Conservation (phyloP, 2,888 invertebrate species). For the Arge pagana region DNA sequence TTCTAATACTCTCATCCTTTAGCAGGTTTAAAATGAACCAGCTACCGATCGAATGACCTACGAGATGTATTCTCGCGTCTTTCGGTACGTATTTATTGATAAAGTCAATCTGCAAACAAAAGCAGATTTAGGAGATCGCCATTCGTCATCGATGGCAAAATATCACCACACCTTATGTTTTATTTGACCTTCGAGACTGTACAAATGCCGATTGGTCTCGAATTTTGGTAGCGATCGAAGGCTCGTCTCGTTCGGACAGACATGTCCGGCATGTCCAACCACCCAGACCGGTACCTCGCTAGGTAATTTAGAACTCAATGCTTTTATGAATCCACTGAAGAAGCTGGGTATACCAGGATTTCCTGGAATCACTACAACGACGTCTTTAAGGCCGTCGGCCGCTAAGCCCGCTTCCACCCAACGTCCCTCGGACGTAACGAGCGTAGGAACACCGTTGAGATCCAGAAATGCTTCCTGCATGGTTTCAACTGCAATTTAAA, state of each 20-base stretch:
- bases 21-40: constrained; percentile 80
- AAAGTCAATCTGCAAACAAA: constrained; percentile 63
- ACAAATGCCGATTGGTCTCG: constrained; percentile 65
- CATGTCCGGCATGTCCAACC: constrained; percentile 83
- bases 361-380: constrained; percentile 80
- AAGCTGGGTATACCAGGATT: constrained; percentile 87
- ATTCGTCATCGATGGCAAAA: constrained; percentile 2
- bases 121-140: constrained; percentile 26
- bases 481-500: constrained; percentile 42
- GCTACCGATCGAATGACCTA: constrained; percentile 91
- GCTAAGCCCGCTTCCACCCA: constrained; percentile 68
- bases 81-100: constrained; percentile 74
- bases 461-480: constrained; percentile 60
- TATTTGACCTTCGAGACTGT: constrained; percentile 78
- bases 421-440: constrained; percentile 73
- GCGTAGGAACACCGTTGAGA: constrained; percentile 73
- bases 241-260: constrained; percentile 65
- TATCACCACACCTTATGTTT: constrained; percentile 68
- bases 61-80: constrained; percentile 75
- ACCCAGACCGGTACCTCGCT: constrained; percentile 76
- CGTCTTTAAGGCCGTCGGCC: constrained; percentile 61
- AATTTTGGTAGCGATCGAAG: constrained; percentile 60
- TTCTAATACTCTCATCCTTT: constrained; percentile 63
- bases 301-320: constrained; percentile 66
- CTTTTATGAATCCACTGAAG: constrained; percentile 75